Evolutionary conservation across 2,113 vertebrate species (phyloP), one percentile per base, ranked within the genome.

Genomic region (Plecotus auritus): DNA sequence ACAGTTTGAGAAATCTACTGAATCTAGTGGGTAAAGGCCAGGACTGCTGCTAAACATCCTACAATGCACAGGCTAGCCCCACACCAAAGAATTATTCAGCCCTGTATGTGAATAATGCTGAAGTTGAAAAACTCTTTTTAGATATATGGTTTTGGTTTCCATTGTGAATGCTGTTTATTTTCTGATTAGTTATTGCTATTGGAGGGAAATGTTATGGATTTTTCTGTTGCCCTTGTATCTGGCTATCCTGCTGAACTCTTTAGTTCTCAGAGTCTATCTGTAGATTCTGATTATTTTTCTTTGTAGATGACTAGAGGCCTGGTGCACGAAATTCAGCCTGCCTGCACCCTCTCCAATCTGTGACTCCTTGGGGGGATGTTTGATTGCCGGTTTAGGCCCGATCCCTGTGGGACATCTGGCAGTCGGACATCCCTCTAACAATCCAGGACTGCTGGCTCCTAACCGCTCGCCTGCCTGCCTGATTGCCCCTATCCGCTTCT

Each of bases 201-300:
- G 32, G 42, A 73, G 10, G 28, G 17, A 49, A 82, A n/a, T 74
- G 18, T 37, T 80, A 45, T 0, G 3, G 30, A 59, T 87, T 85
- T 85, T 87, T 93, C 49, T 89, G 10, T 81, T 92, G 66, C 9
- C 13, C 5, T 56, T 82, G 30, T 87, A 22, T 84, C 35, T 67
- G 45, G 12, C 64, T 42, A 1, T 94, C 51, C n/a, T 92, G 45
- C 9, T 73, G n/a, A 88, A 54, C 26, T 73, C 56, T 77, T 64
- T 72, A 64, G 22, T 85, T 88, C 5, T 87, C 45, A 64, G 23
- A 64, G 23, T 72, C 32, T 72, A 30, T 47, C 18, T 72, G 16
- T 94, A 78, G 51, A 78, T 91, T 91, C 13, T 83, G 8, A 32
- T 91, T 59, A 32, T 32, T 84, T 88, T 84, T 96, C 17, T 59